A percentile compares a stretch with the other conserved stretches of the same genome.
These are phyloP conservation scores for Cuniculus paca DNA, from an alignment of 2,797 vertebrate species.

Conservation along the genomic window DNA sequence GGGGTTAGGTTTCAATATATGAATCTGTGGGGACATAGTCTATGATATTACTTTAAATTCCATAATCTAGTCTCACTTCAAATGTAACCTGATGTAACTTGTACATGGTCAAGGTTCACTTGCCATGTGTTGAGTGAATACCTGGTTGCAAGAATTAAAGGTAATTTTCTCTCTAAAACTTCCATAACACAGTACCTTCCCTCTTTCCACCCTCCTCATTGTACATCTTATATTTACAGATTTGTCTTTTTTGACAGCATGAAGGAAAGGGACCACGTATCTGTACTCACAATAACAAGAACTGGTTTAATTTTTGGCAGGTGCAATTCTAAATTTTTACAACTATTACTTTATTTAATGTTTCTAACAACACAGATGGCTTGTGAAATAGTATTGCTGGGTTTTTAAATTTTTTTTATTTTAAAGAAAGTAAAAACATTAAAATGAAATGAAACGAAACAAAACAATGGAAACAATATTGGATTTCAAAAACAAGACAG, in stretches of 20 bases:
- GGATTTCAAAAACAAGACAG: too few species aligned
- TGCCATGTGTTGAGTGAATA: not conserved
- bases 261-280: not conserved
- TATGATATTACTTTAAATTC: not conserved
- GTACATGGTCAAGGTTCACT: not conserved
- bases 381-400: not conserved
- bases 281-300: not conserved
- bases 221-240: not conserved
- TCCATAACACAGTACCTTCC: fast-evolving
- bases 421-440: too few species aligned
- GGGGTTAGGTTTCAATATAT: not conserved
- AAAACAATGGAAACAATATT: too few species aligned
- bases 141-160: not conserved
- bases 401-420: too few species aligned
- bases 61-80: too few species aligned
- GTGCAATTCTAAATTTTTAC: not conserved
- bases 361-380: not conserved
- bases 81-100: not conserved
- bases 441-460: too few species aligned
- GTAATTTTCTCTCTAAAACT: not conserved
- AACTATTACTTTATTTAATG: not conserved
- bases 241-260: not conserved
- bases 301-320: not conserved
- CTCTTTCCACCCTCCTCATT: not conserved
- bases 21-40: not conserved